These are phyloP conservation scores for Tympanuchus pallidicinctus DNA, from an alignment of 2,113 vertebrate genomes.

Conservation along the genomic window DNA sequence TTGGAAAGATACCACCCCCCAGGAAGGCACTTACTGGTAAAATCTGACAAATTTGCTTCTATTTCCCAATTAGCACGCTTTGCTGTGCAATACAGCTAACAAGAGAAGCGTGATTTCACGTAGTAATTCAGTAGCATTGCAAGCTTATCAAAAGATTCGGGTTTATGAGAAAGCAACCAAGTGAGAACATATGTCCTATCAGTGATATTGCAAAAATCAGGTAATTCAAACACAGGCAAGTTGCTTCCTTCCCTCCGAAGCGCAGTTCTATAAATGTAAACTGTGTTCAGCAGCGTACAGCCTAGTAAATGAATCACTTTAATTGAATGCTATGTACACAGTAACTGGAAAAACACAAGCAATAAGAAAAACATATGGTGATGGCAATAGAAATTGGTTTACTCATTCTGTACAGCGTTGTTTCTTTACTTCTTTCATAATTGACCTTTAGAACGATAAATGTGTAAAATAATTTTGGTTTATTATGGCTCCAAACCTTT, in stretches of 20 bases:
- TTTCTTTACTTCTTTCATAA: constrained; percentile 89
- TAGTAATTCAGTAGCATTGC: constrained; percentile 1
- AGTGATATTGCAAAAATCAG: constrained; percentile 83
- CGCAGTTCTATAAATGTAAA: constrained; percentile 82
- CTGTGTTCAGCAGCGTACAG: constrained; percentile 69
- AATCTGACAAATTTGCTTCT: neutral
- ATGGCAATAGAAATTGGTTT: constrained; percentile 86
- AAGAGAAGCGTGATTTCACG: neutral
- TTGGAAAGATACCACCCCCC: neutral
- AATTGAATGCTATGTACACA: constrained; percentile 94
- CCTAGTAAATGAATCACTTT: constrained; percentile 91
- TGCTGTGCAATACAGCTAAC: neutral
- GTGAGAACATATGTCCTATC: constrained; percentile 87
- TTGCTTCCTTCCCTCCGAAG: constrained; percentile 79
- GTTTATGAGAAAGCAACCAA: constrained; percentile 80
- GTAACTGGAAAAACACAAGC: constrained; percentile 84
- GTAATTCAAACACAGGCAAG: constrained; percentile 88
- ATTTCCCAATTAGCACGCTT: neutral
- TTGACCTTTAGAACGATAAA: constrained; percentile 94
- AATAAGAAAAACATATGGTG: constrained; percentile 89
- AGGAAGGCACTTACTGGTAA: neutral
- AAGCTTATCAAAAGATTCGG: constrained; percentile 64
- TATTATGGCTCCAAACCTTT: constrained; percentile 94
- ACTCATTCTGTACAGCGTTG: constrained; percentile 77
- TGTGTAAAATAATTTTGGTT: constrained; percentile 93